Conservation (phyloP, 2,113 vertebrate genomes). For the Stigmatopora nigra region DNA sequence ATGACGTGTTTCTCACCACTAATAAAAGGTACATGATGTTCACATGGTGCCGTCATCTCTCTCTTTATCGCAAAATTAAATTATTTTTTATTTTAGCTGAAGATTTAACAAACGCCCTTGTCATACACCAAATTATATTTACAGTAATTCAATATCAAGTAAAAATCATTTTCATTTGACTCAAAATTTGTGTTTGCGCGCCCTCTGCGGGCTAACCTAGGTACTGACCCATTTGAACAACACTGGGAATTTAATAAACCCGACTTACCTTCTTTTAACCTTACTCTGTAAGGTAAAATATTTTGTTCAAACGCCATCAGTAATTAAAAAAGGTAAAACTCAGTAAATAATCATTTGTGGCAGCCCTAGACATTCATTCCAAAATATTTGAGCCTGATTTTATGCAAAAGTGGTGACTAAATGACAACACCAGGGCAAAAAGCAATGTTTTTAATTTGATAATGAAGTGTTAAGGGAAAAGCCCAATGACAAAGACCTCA, state of each 20-base stretch:
- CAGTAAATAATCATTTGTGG: too few relatives aligned
- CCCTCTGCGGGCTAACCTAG: not conserved
- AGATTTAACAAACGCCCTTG: too few relatives aligned
- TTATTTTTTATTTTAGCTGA: not conserved
- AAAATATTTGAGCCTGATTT: not conserved
- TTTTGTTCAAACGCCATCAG: too few relatives aligned
- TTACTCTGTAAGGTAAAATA: too few relatives aligned
- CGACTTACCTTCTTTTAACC: too few relatives aligned
- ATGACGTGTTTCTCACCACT: constrained; percentile 75
- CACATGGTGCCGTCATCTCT: constrained; percentile 33
- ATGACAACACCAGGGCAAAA: too few relatives aligned
- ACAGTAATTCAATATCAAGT: not conserved
- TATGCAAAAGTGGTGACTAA: not conserved
- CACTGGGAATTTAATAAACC: too few relatives aligned
- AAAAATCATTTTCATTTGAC: not conserved
- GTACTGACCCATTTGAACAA: too few relatives aligned
- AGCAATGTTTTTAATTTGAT: not conserved
- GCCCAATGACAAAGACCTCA: not conserved
- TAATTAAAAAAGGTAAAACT: too few relatives aligned
- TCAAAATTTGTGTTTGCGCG: not conserved
- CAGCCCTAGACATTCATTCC: not conserved
- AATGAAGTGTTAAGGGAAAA: not conserved
- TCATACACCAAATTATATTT: too few relatives aligned
- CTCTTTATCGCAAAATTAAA: not conserved
- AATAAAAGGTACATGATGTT: constrained; percentile 69